Evolutionary conservation across 2,888 invertebrate genomes (phyloP), one percentile per base, ranked within the genome.

Genomic region (Ectropis crepuscularia): DNA sequence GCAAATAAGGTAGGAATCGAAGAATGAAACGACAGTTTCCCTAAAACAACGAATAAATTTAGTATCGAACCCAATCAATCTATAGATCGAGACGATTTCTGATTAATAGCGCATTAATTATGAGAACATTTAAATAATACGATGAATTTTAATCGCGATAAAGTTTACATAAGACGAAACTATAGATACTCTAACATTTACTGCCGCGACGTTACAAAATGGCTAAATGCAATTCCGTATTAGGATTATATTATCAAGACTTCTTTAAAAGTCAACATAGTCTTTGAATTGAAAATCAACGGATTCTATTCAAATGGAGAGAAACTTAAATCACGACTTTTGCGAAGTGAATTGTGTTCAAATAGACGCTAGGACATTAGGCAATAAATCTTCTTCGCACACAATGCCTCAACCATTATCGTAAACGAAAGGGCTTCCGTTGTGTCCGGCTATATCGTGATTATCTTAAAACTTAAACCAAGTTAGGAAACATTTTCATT

Each of bases 301-400:
- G 12, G 51, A 62, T 43, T 47, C 46, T 62, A 62, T 63, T 63
- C 53, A 58, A 63, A 53, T 63, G 43, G 42, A 62, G 51, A 57
- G 57, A 57, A 62, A 57, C 51, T 53, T 48, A 57, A 41, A 57
- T 53, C 53, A 57, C 53, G 62, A 48, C 48, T 57, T 53, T 16
- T 39, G 39, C 42, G 11, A 43, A 48, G 48, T 36, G 49, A 47
- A 57, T 57, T 45, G 46, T 48, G 48, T 61, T 43, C 53, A 61
- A 54, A 61, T 53, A 39, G 42, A 47, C 16, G 53, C 47, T 42
- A 47, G 38, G 11, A 46, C 41, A 46, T 57, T 37, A 63, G 28
- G 49, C 43, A 63, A 58, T 63, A 53, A 57, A 38, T 63, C 57
- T 53, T 62, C 53, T 54, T 48, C 41, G 46, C 46, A 45, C 45